Evolutionary conservation across 1,140 invertebrate genomes (phyloP).

Genomic region (Chironomus tepperi): DNA sequence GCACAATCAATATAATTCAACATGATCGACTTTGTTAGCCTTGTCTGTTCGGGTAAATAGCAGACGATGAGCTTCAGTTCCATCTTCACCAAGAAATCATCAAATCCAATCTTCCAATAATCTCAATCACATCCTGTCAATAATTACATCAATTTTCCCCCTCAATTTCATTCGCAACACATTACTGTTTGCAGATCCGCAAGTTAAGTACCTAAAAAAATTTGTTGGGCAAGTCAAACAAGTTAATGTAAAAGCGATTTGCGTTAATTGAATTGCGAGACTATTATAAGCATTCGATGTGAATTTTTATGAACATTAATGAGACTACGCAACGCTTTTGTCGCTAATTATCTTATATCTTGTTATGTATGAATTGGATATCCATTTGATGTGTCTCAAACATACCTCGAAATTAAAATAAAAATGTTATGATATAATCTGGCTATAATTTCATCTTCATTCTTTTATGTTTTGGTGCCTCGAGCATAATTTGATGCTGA

Average conservation of each 20-base stretch:
- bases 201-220: no score
- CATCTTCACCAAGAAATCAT: no score
- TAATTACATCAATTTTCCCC: no score
- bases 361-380: background rate
- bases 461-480: background rate
- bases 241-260: background rate
- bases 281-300: background rate
- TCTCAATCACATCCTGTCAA: no score
- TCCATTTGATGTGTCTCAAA: background rate
- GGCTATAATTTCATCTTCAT: background rate
- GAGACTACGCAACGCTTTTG: background rate
- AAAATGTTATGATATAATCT: background rate
- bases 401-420: background rate
- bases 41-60: no score
- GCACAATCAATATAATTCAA: no score
- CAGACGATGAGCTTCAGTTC: no score
- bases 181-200: no score
- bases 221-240: background rate
- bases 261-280: slow-evolving; percentile 1
- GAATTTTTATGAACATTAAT: background rate
- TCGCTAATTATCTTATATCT: background rate
- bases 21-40: no score
- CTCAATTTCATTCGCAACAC: no score
- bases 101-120: no score
- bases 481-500: no score